Evolutionary conservation across 2,888 invertebrate species (phyloP), one percentile per base, ranked within the genome.

Genomic region (Girardia tigrina): DNA sequence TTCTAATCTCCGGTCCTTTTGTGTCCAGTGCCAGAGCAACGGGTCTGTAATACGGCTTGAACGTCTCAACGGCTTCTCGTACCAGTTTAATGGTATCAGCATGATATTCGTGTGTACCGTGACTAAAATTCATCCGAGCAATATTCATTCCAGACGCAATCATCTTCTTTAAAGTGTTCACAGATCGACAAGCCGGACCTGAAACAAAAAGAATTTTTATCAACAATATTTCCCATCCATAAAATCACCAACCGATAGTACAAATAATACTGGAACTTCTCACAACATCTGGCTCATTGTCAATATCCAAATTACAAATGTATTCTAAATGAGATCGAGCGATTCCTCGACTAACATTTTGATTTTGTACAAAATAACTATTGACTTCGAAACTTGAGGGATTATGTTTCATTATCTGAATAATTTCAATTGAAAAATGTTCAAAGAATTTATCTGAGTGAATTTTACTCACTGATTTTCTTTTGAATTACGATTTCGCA

Each of bases 1-100:
- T 97, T 82, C 97, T 89, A 82, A 97, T 98, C 86, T 97, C 97
- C 0, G 97, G 95, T 1, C 97, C 97, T 85, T 97, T 97, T 12
- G 97, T 98, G 82, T 98, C 97, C 78, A 98, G 86, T 42, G 97
- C 97, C 82, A 98, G 91, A 69, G 94, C 97, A 71, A 95, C 87
- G 0, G 94, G 90, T 83, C 83, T 80, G 88, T 89, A 14, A 28
- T 71, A 69, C 28, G 71, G 56, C 28, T 56, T 70, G 74, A 83
- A 82, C 6, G 80, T 79, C 28, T 88, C 89, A 79, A 89, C 90
- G 0, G 94, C 94, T 79, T 88, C 86, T 23, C 94, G 88, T 75
- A 94, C 90, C 85, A 94, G 94, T 78, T 87, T 87, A 80, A 95
- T 92, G 23, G 94, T 94, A 81, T 89, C 90, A 0, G 89, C 90